Base-by-base conservation (phyloP, 2,888 invertebrate species). In the Dichetophora obliterata region DNA sequence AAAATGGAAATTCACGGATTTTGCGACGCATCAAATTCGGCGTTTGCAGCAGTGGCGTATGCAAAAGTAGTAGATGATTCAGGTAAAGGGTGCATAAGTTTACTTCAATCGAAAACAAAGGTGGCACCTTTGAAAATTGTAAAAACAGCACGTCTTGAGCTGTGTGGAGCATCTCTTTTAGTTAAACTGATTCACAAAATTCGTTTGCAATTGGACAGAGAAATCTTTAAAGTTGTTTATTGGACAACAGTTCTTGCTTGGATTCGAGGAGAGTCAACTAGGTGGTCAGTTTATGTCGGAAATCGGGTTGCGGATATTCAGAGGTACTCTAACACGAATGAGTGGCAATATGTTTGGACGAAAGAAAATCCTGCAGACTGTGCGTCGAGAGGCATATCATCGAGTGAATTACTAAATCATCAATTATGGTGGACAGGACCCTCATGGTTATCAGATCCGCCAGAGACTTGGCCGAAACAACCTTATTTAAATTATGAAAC, bases 1-100 rank as follows among this genome's bases (percentile, higher is more conserved):
- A 50, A 14, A 14, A n/a, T 75, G 5, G 77, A 79, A 57, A n/a
- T 79, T 3, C 76, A 76, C 31, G 75, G 77, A 16, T 77, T 77
- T 52, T 70, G 61, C 8, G 75, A 77, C 31, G 66, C 76, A 0
- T 78, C 78, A 0, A 50, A 52, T 11, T 9, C 61, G 2, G 76
- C 79, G 0, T 79, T 43, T 57, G 77, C 79, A 2, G 77, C 77
- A 16, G 79, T 69, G 3, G 77, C 75, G 8, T 79, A 79, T 27
- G 22, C 37, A 9, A 72, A 68, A 48, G 50, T 72, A 6, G 8
- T 52, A 24, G 37, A 63, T 63, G 8, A 16, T 16, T 48, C 27
- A n/a, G 37, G 63, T 16, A 34, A 14, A n/a, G 34, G 63, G 16
- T 9, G n/a, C n/a, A 63, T 63, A 8, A 63, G 63, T n/a, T 6